Conservation (phyloP, 2,797 vertebrate species). For the Lepidocolaptes lacrymiger region DNA sequence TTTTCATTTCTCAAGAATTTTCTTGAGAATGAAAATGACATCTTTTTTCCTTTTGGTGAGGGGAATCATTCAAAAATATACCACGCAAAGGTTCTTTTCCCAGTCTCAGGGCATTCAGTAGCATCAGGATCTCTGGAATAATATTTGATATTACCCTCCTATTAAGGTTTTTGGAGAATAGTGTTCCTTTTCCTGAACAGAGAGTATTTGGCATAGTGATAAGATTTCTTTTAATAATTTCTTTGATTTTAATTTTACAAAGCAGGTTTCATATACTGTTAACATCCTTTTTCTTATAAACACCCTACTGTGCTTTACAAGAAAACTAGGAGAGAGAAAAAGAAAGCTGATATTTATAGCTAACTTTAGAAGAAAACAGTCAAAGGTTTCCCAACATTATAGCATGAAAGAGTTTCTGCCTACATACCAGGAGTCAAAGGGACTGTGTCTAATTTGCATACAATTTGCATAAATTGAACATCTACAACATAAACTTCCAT, state of each 20-base stretch:
- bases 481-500: not conserved
- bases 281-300: not conserved
- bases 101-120: not conserved
- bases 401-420: slow-evolving; percentile 18
- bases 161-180: not conserved
- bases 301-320: not conserved
- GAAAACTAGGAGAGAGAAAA: not conserved
- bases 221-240: not conserved
- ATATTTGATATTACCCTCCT: not conserved
- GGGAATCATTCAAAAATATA: not conserved
- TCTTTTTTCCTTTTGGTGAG: not conserved
- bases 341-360: slow-evolving; percentile 10
- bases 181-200: not conserved
- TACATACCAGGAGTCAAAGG: slow-evolving; percentile 15
- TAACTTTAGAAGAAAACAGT: slow-evolving; percentile 25
- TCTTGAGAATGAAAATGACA: not conserved
- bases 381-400: not conserved
- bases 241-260: slow-evolving; percentile 1
- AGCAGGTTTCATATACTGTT: not conserved
- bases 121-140: not conserved
- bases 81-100: not conserved
- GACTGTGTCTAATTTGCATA: not conserved
- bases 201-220: not conserved
- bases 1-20: not conserved
- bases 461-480: slow-evolving; percentile 19